Base-by-base conservation (phyloP, 1,140 invertebrate genomes). In the Drosophila athabasca region DNA sequence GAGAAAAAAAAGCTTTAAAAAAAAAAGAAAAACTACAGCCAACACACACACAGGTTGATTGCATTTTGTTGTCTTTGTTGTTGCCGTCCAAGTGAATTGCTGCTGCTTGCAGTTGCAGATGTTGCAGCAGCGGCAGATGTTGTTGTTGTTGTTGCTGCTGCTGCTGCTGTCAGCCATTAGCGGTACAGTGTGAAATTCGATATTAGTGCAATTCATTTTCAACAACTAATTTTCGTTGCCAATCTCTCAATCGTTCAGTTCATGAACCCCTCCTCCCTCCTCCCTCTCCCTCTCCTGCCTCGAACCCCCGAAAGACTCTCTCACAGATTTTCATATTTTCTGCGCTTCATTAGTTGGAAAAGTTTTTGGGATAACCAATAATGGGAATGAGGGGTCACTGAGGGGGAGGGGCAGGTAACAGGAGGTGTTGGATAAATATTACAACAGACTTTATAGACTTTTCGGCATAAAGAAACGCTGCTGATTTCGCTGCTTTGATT, bases 141-240 rank as follows among this genome's bases (percentile, higher is more conserved):
- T 65, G 58, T 29, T 54, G 72, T 35, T 64, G 61, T 29, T 57
- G 69, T 29, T 60, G 60, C 17, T 52, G 76, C 41, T 70, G 80
- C 43, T 65, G 68, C 55, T 59, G 60, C 66, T 62, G 72, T 70
- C 79, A 65, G 83, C 83, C 83, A 87, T 87, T 87, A 87, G 83
- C 83, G 83, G 71, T 72, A 52, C 79, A 83, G 83, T 87, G 83
- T 88, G 83, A 87, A 87, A 88, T 87, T 87, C 78, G 83, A 87
- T 87, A 87, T 88, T 88, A 88, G 83, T 88, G 83, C 83, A 88
- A 88, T 88, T 88, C 83, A 88, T 88, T 88, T 88, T 88, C 71
- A 88, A 88, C 83, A 83, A 88, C 83, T 84, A 84, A 79, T 84
- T 84, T 84, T 66, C 24, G 35, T 82, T 68, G 79, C 69, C 79